Evolutionary conservation across 2,113 vertebrate genomes (phyloP).

Genomic region (Clinocottus analis): DNA sequence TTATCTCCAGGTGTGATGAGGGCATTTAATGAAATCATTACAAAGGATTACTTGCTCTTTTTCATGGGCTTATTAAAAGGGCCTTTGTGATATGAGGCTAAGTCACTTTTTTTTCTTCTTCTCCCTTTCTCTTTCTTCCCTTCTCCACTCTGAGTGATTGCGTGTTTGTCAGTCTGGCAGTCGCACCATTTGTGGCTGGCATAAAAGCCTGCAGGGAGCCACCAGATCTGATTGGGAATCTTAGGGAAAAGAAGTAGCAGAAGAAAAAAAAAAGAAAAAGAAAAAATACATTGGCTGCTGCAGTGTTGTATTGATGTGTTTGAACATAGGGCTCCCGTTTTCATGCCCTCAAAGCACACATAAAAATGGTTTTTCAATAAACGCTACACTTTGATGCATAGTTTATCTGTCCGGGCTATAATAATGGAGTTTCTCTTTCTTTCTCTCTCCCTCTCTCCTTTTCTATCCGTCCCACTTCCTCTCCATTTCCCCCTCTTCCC

Average conservation of each 20-base stretch:
- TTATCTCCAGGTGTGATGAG: conserved; percentile 85
- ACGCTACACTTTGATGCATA: conserved; percentile 68
- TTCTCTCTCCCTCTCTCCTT: not conserved
- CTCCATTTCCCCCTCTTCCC: not conserved
- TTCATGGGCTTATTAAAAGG: conserved; percentile 77
- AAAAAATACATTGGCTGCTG: conserved; percentile 57
- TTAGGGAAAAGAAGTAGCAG: conserved; percentile 58
- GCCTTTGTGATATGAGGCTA: conserved; percentile 68
- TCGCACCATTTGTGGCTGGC: conserved; percentile 77
- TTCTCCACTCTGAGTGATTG: conserved; percentile 71
- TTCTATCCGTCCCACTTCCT: conserved; percentile 10
- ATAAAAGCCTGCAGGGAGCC: conserved; percentile 82
- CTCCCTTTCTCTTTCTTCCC: not conserved
- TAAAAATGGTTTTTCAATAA: conserved; percentile 74
- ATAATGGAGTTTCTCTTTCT: conserved; percentile 53
- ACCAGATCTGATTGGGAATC: conserved; percentile 83
- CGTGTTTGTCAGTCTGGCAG: conserved; percentile 79
- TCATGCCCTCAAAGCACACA: conserved; percentile 73
- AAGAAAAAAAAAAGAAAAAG: not conserved
- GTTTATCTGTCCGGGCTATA: conserved; percentile 68
- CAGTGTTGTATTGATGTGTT: conserved; percentile 72
- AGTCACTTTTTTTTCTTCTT: conserved; percentile 27
- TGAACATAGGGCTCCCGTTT: conserved; percentile 73
- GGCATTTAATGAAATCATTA: conserved; percentile 85
- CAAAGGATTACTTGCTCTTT: conserved; percentile 81